These are phyloP conservation scores for Girardinus metallicus DNA, from an alignment of 2,797 vertebrate genomes.

Conservation along the genomic window DNA sequence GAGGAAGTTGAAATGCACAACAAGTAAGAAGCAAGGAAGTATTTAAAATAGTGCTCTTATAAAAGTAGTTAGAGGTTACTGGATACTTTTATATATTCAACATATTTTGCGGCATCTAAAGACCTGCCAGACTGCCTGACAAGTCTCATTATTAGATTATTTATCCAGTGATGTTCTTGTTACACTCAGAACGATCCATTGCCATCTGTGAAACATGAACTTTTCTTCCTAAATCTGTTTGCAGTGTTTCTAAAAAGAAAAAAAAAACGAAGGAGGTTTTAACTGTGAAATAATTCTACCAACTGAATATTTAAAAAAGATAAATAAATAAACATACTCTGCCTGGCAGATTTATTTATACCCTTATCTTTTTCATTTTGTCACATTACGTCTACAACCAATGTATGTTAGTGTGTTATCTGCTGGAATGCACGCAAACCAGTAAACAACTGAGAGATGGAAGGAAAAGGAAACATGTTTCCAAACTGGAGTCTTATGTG, in stretches of 20 bases:
- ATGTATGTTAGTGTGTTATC: neutral
- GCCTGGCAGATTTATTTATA: neutral
- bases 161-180: neutral
- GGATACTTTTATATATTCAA: neutral
- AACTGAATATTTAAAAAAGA: neutral
- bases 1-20: neutral
- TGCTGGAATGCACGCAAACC: neutral
- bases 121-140: neutral
- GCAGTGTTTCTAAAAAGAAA: neutral
- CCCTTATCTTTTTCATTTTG: neutral
- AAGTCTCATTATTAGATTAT: neutral
- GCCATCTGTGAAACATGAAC: neutral
- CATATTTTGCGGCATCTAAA: neutral
- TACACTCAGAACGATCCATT: neutral
- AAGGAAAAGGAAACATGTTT: neutral
- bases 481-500: neutral
- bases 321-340: neutral
- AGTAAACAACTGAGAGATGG: neutral
- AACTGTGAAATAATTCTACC: neutral
- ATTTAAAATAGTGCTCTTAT: neutral
- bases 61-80: neutral
- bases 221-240: constrained; percentile 1
- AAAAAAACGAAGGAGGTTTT: neutral
- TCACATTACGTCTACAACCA: neutral
- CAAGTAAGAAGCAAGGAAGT: neutral